Conservation (phyloP, 2,113 vertebrate species). For the Cepphus grylle region DNA sequence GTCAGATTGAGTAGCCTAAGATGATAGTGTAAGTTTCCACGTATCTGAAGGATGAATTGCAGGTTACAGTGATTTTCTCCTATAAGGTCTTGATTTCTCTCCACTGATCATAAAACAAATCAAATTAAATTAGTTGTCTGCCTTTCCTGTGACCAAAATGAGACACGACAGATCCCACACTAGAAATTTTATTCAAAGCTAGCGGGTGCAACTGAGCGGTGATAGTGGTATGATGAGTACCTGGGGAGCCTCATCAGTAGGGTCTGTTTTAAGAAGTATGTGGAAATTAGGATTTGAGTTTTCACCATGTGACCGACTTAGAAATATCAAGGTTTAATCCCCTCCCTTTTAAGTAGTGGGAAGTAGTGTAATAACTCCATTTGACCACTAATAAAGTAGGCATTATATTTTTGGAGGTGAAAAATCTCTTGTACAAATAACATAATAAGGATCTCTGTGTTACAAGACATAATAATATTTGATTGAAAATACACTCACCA, state of each 20-base stretch:
- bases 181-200: neutral
- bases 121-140: neutral
- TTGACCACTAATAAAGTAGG: neutral
- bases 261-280: neutral
- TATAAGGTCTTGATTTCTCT: neutral
- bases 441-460: neutral
- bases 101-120: neutral
- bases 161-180: rapidly evolving
- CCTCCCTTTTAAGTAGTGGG: neutral
- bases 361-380: neutral
- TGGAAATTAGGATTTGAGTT: neutral
- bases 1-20: neutral
- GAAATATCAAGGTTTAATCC: neutral
- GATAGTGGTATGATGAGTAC: neutral
- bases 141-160: neutral
- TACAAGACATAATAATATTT: neutral
- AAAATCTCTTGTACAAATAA: neutral
- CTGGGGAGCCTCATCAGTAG: neutral
- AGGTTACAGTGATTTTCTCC: neutral
- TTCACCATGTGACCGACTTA: neutral
- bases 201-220: neutral
- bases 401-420: neutral
- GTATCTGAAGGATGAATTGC: neutral
- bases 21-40: neutral
- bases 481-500: neutral